Evolutionary conservation across 35 echinoderm and acorn worm genomes (phyloP), one percentile per base, ranked within the genome.

Genomic region (Ptychodera flava): DNA sequence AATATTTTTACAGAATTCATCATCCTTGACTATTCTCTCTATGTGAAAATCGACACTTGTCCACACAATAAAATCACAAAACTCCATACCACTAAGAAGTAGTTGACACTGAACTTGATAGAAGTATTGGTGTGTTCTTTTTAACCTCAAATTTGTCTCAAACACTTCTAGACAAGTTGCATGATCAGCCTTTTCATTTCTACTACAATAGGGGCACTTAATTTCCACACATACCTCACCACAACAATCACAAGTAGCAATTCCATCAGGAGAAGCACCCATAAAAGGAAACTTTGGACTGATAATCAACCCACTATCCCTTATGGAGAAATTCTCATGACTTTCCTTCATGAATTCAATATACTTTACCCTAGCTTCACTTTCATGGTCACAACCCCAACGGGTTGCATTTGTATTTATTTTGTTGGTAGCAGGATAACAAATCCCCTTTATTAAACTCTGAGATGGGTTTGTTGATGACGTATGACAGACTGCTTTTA

Each of bases 391-490:
- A 22, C 80, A 82, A 33, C 32, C 80, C 34, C 34, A 82, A 29
- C 34, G 31, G 28, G 80, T 91, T 37, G 92, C 92, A 84, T 30
- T 31, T 12, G 85, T 91, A 1, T 75, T 83, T 78, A 94, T 88
- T n/a, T 33, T 75, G 35, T 78, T 87, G 30, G 79, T 78, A 32
- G 85, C 86, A 10, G 92, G 92, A 35, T 90, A 88, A 78, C 89
- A 91, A 0, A 94, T 90, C 0, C 80, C 53, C 52, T 88, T 94
- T 2, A 90, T 80, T 1, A 94, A 80, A 31, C 88, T 90, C 28
- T 35, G 1, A 1, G 92, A 83, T 16, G 92, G 92, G 34, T 81
- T 90, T 2, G 89, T 75, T 27, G 81, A 82, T 80, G 90, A 37
- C 29, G 92, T 94, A 36, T 85, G 33, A 27, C 79, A 85, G 14